Conservation (phyloP, 1,140 invertebrate genomes). For the Lepidostoma basale region DNA sequence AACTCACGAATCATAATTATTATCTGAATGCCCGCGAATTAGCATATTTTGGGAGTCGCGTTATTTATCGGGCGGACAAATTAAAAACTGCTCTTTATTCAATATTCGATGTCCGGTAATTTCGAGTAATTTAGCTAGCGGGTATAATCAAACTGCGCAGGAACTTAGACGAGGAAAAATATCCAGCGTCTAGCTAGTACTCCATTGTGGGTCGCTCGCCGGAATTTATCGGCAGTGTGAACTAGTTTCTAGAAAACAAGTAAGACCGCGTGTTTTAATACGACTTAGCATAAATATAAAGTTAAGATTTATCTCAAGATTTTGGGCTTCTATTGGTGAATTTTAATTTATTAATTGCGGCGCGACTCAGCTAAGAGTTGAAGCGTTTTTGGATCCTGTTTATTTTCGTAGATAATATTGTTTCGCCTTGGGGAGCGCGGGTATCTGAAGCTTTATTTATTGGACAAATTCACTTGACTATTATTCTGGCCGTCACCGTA, state of each 20-base stretch:
- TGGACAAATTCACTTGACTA: no score
- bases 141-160: conserved; percentile 11
- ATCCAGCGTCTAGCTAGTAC: background rate
- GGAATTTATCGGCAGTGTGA: background rate
- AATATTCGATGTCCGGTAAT: conserved; percentile 25
- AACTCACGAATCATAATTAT: conserved; percentile 1
- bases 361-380: background rate
- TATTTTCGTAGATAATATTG: background rate
- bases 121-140: conserved; percentile 9
- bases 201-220: background rate
- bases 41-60: conserved; percentile 20
- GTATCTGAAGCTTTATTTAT: no score
- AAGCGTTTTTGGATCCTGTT: background rate
- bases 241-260: conserved; percentile 11
- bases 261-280: background rate
- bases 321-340: conserved; percentile 3
- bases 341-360: conserved; percentile 9
- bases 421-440: background rate
- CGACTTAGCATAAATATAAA: conserved; percentile 8
- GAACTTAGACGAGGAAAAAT: background rate
- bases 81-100: conserved; percentile 10
- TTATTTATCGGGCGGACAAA: conserved; percentile 20
- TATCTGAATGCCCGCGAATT: conserved; percentile 1
- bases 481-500: no score
- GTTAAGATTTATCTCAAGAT: background rate